Evolutionary conservation across 2,797 vertebrate genomes (phyloP), one percentile per base, ranked within the genome.

Genomic region (Tangara arthus): DNA sequence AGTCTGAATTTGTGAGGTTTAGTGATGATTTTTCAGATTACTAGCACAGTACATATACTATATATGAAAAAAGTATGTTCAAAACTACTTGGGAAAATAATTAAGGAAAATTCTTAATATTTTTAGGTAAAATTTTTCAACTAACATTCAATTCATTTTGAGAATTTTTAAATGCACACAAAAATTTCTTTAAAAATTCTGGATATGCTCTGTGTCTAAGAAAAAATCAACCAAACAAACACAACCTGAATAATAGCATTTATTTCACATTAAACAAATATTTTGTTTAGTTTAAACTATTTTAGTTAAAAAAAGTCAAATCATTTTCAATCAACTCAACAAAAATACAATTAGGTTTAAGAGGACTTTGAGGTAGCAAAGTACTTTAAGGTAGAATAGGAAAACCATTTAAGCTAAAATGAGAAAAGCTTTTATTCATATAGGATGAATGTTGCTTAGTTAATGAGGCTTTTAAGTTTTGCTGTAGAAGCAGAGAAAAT

Each of bases 31-130:
- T 82, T 80, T 86, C 24, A 70, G 8, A 63, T 41, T 24, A 52
- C 2, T 63, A 41, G 1, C 1, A 32, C 2, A 23, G 6, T n/a
- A 23, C 1, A 9, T 66, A 41, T 20, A 5, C 1, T 42, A 32
- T 13, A 23, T 14, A 44, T 27, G 7, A 41, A 57, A 63, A n/a
- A 77, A 44, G 3, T 35, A 32, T 20, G 23, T 37, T 28, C 5
- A 52, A 87, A 90, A 47, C 1, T 3, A 59, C 28, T 18, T 46
- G 3, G 13, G 17, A 15, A 4, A 24, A 11, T 46, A 79, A 82
- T 66, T 2, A 80, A 47, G 49, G 13, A 63, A 53, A 73, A 60
- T 6, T 56, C 7, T 14, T 49, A 52, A 30, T 41, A 63, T 52
- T 68, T 68, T 44, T 3, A 32, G 28, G 10, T 28, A 39, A 30